A percentile compares a stretch with the other conserved stretches of the same genome.
Evolutionary conservation across 2,113 vertebrate species (phyloP).

Genomic region (Chaenocephalus aceratus): DNA sequence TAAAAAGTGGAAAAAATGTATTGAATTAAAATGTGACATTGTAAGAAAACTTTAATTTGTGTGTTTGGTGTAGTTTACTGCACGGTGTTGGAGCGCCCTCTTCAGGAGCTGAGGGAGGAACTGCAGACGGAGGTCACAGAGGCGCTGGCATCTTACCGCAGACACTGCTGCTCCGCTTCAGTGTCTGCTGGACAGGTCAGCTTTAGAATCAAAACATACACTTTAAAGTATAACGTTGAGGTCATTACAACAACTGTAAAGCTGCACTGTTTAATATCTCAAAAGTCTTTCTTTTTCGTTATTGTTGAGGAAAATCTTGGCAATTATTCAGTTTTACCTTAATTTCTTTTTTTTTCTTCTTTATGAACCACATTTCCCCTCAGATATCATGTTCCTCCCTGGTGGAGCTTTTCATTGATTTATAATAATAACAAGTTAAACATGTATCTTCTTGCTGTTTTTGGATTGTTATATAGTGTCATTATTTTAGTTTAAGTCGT

Average conservation of each 20-base stretch:
- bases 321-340: background rate
- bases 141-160: slow-evolving; percentile 81
- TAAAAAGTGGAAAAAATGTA: background rate
- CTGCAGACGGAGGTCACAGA: slow-evolving; percentile 81
- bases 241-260: background rate
- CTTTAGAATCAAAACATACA: background rate
- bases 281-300: background rate
- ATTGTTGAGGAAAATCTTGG: background rate
- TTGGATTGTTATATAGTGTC: too few species aligned
- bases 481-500: too few species aligned
- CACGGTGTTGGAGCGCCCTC: slow-evolving; percentile 75
- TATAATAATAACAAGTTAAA: too few species aligned
- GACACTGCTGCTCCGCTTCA: slow-evolving; percentile 80
- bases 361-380: too few species aligned
- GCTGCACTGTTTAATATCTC: too few species aligned
- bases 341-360: too few species aligned
- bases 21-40: too few species aligned
- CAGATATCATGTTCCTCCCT: too few species aligned
- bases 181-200: slow-evolving; percentile 82
- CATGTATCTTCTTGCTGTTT: too few species aligned
- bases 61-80: slow-evolving; percentile 75
- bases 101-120: slow-evolving; percentile 82
- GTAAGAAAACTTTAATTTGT: background rate
- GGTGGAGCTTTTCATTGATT: too few species aligned
- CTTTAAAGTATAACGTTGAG: background rate